Percentiles rank a stretch among this genome's conserved stretches.
Evolutionary conservation across 2,888 invertebrate species (phyloP).

Genomic region (Adelphocoris suturalis): DNA sequence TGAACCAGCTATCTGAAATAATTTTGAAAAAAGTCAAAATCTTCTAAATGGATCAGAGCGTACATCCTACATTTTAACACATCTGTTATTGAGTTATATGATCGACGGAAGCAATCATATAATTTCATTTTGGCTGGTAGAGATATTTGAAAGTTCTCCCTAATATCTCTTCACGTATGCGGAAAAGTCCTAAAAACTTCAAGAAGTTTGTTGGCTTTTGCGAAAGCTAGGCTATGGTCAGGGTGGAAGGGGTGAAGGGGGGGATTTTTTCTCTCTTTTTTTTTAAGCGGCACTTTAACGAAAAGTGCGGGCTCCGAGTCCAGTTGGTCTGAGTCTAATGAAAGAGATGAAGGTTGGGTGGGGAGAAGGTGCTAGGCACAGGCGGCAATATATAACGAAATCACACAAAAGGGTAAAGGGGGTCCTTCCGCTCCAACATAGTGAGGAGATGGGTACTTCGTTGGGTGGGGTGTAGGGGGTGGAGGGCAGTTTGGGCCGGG

Average conservation of each 20-base stretch:
- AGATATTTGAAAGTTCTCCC: neutral
- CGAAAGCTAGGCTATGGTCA: neutral
- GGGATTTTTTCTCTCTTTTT: neutral
- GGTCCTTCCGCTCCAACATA: slow-evolving; percentile 38
- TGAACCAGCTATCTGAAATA: no score
- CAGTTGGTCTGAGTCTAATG: slow-evolving; percentile 37
- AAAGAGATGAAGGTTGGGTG: neutral
- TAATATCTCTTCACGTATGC: neutral
- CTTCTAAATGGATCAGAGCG: no score
- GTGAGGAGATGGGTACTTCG: neutral
- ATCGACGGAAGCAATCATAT: no score
- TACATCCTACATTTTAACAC: no score
- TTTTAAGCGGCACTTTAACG: slow-evolving; percentile 32
- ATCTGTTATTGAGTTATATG: no score
- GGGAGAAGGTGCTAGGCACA: slow-evolving; percentile 24
- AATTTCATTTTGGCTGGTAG: no score
- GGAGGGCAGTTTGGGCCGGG: slow-evolving; percentile 32
- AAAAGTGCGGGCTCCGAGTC: slow-evolving; percentile 45
- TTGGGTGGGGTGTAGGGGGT: neutral
- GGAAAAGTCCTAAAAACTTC: neutral
- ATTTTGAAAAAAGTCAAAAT: no score
- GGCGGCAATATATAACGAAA: slow-evolving; percentile 62
- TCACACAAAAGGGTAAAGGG: slow-evolving; percentile 51
- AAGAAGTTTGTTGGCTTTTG: neutral
- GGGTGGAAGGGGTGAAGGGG: neutral